Base-by-base conservation (phyloP, 1,140 invertebrate species). In the Zophobas morio region DNA sequence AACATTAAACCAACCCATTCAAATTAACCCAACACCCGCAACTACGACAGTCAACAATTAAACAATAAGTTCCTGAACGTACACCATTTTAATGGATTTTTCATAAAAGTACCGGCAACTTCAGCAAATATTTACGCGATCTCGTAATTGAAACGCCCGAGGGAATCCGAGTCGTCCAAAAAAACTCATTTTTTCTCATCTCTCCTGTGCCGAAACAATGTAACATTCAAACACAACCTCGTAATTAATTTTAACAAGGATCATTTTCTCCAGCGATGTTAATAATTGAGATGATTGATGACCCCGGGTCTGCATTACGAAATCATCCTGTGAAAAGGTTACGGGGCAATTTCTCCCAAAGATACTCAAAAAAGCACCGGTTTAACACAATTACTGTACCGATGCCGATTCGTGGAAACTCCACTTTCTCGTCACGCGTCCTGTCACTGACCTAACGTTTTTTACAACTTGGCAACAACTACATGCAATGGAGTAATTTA, bases 401-500 rank as follows among this genome's bases (percentile, higher is more conserved):
- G 47, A 71, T 71, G 32, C 6, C 34, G 39, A 71, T 40, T 40
- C 40, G 40, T 46, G 63, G 46, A 32, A 46, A 70, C 3, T 33
- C 37, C 49, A 51, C 63, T 70, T 42, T 49, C 63, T 70, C 20
- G 8, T 39, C 3, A 33, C 63, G 34, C 20, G 32, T n/a, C 49
- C 63, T 42, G 63, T 70, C 66, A 71, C 66, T 47, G 66, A 71
- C 66, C 66, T 47, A 20, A 51, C 39, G 2, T 46, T 40, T 49
- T 47, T 71, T 70, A 8, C 8, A 5, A 20, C 32, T 70, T 70
- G 63, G 63, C 36, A 70, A 39, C 56, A 8, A 8, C 42, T 4
- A 46, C 42, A 46, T 60, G 37, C 37, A 20, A 60, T 8, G 34
- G 5, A 20, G 37, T 60, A 34, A 33, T 60, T 60, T 60, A 33